These are phyloP conservation scores for Acridotheres tristis DNA, from an alignment of 2,797 vertebrate genomes.

Conservation along the genomic window DNA sequence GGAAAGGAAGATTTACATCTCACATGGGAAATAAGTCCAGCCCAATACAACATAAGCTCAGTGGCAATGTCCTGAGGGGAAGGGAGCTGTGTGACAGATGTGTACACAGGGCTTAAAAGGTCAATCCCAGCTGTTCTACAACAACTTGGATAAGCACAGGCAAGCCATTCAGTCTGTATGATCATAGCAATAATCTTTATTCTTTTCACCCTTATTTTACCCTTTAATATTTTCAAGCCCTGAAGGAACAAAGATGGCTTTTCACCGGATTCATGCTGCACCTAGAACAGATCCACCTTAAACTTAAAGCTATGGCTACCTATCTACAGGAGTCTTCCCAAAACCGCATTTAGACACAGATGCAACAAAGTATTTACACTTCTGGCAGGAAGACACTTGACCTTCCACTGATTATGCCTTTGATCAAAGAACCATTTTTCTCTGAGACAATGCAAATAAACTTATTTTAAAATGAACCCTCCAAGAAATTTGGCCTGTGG, in stretches of 20 bases:
- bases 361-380: not conserved
- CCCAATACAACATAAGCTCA: not conserved
- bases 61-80: not conserved
- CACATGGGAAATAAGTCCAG: not conserved
- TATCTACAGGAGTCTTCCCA: not conserved
- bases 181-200: not conserved
- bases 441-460: not conserved
- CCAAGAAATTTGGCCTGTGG: constrained; percentile 1
- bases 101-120: not conserved
- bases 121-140: not conserved
- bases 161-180: accelerated
- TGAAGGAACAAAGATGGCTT: not conserved
- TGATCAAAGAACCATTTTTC: not conserved
- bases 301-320: not conserved
- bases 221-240: not conserved
- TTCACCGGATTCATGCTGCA: not conserved
- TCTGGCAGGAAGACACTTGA: not conserved
- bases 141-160: not conserved
- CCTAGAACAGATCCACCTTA: not conserved
- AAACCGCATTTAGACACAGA: not conserved
- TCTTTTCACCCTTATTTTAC: not conserved
- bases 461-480: constrained; percentile 1
- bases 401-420: not conserved
- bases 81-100: not conserved
- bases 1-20: not conserved